Evolutionary conservation across 2,113 vertebrate genomes (phyloP).

Genomic region (Cottus gobio): DNA sequence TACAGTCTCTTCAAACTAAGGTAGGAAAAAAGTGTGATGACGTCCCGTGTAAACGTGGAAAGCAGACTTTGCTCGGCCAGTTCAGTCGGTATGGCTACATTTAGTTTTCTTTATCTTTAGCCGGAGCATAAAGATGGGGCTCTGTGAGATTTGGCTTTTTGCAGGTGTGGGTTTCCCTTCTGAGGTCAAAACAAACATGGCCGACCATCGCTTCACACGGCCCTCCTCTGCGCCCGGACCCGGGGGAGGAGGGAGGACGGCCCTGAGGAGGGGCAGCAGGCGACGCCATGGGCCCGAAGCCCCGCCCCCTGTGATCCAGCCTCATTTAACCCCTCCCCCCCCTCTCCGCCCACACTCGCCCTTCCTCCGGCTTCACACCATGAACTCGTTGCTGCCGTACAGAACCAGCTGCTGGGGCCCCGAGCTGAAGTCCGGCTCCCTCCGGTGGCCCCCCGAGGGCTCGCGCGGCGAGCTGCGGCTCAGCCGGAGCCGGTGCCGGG

Average conservation of each 20-base stretch:
- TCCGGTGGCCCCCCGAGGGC: slow-evolving; percentile 81
- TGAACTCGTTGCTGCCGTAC: slow-evolving; percentile 93
- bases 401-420: slow-evolving; percentile 88
- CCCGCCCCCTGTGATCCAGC: slow-evolving; percentile 42
- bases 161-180: slow-evolving; percentile 38
- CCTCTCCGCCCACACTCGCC: slow-evolving; percentile 8
- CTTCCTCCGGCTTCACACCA: slow-evolving; percentile 87
- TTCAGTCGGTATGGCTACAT: slow-evolving; percentile 71
- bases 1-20: slow-evolving; percentile 60
- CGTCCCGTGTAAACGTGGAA: slow-evolving; percentile 71
- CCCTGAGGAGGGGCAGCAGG: slow-evolving; percentile 37
- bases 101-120: slow-evolving; percentile 49
- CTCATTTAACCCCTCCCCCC: slow-evolving; percentile 25
- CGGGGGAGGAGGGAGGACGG: slow-evolving; percentile 28
- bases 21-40: slow-evolving; percentile 52
- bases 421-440: slow-evolving; percentile 84
- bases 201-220: slow-evolving; percentile 2
- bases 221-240: slow-evolving; percentile 23
- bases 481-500: slow-evolving; percentile 85
- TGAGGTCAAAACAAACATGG: slow-evolving; percentile 21
- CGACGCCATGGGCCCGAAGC: neutral
- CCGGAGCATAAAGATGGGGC: slow-evolving; percentile 56
- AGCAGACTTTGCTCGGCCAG: slow-evolving; percentile 63
- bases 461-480: slow-evolving; percentile 91
- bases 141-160: slow-evolving; percentile 64